Evolutionary conservation across 1,140 invertebrate genomes (phyloP), one percentile per base, ranked within the genome.

Genomic region (Drosophila malerkotliana): DNA sequence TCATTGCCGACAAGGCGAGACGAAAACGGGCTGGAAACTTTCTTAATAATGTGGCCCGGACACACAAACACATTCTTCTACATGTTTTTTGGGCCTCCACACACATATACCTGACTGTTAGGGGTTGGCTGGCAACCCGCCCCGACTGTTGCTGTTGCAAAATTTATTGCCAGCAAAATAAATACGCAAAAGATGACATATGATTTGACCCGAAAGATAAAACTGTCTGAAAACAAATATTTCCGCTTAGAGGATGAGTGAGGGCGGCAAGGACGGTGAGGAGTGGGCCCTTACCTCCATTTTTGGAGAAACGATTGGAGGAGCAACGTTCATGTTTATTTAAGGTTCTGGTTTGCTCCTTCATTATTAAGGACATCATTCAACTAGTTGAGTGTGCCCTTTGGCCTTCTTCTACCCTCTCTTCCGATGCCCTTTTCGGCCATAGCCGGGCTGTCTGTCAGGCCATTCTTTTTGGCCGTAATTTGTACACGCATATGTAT

Each of bases 181-280:
- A 80, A 85, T 85, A 85, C 77, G 83, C 77, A 83, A 82, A 88
- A 88, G 84, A 88, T 88, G 83, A 88, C 83, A 88, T 89, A 88
- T 83, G 83, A 88, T 88, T 88, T 77, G 84, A 89, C 58, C 81
- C 64, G 69, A 66, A 66, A 75, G 82, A 85, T 81, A 87, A 87
- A 87, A 88, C 83, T 79, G 76, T 77, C 72, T 66, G 72, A 67
- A 83, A 83, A 83, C 84, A 88, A 89, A 88, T 88, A 83, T 79
- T 89, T 83, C 72, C 76, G 83, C 69, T 85, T 74, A 68, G 54
- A 60, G 67, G 8, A 44, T 10, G 34, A 37, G 34, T 12, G 10
- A 10, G 9, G 34, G n/a, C 26, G 26, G 26, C 26, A 28, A 28
- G 26, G 26, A 3, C 32, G 9, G 32, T 45, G 41, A 15, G 8